phyloP scores from a whole-genome alignment of 2,888 invertebrate species.

The Eupithecia abbreviata region DNA sequence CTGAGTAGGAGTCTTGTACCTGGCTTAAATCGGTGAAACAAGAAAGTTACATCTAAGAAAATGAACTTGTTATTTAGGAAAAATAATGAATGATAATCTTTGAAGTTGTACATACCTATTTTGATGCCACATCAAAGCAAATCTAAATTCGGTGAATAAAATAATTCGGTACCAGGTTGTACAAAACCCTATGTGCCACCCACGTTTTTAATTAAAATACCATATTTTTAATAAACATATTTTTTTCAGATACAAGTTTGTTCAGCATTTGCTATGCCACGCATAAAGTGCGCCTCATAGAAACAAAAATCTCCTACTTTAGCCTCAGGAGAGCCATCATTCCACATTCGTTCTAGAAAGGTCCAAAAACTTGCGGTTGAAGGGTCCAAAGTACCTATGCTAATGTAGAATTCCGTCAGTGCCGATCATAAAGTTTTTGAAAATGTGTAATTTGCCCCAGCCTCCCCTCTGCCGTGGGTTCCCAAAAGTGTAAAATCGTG shows the following conservation, averaged over 20 bases:
- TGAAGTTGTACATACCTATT: neutral
- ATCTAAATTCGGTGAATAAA: neutral
- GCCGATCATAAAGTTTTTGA: slow-evolving; percentile 59
- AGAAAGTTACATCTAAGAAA: neutral
- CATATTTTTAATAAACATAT: neutral
- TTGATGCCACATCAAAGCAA: neutral
- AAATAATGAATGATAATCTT: neutral
- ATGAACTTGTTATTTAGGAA: neutral
- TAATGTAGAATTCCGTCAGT: slow-evolving; percentile 52
- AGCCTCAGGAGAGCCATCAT: slow-evolving; percentile 12
- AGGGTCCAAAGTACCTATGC: slow-evolving; percentile 19
- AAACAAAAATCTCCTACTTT: slow-evolving; percentile 1
- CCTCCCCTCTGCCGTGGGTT: slow-evolving; percentile 55
- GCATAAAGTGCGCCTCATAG: neutral
- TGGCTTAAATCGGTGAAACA: neutral
- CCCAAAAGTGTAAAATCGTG: slow-evolving; percentile 77
- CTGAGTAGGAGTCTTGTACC: neutral
- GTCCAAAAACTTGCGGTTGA: slow-evolving; percentile 17
- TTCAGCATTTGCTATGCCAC: neutral
- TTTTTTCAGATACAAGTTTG: neutral
- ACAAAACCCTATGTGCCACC: neutral
- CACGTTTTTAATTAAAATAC: neutral
- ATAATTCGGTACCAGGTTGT: neutral
- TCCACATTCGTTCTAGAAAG: slow-evolving; percentile 21
- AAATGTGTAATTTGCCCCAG: slow-evolving; percentile 43